Conservation (phyloP, 2,113 vertebrate species). For the Hippolais icterina region DNA sequence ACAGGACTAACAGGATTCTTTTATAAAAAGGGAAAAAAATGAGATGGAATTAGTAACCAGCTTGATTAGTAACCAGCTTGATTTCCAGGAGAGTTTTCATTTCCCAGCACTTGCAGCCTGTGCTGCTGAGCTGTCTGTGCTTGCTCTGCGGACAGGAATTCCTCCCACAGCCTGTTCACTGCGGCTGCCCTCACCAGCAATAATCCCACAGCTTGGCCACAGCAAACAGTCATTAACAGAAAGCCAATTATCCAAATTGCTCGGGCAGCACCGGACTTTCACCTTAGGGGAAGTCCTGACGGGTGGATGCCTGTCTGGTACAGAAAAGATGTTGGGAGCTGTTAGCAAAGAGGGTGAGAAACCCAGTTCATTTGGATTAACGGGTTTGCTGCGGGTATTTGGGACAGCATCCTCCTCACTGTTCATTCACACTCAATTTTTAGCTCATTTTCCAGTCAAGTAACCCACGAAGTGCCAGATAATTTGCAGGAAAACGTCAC, state of each 20-base stretch:
- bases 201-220: neutral
- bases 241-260: slow-evolving; percentile 26
- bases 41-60: neutral
- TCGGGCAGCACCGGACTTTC: neutral
- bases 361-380: neutral
- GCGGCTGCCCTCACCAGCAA: neutral
- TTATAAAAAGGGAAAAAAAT: no score
- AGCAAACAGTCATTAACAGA: neutral
- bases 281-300: neutral
- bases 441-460: slow-evolving; percentile 26
- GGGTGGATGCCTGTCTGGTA: neutral
- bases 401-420: neutral
- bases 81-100: neutral
- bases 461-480: neutral
- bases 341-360: neutral
- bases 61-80: neutral
- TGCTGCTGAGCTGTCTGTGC: neutral
- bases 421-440: neutral
- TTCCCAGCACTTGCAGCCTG: neutral
- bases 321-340: neutral
- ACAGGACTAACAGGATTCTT: neutral
- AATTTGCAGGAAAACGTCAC: fast-evolving
- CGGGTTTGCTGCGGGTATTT: neutral
- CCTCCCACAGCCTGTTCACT: neutral
- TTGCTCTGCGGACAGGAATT: neutral